Evolutionary conservation across 1,140 invertebrate species (phyloP), one percentile per base, ranked within the genome.

Genomic region (Saccostrea cuccullata): DNA sequence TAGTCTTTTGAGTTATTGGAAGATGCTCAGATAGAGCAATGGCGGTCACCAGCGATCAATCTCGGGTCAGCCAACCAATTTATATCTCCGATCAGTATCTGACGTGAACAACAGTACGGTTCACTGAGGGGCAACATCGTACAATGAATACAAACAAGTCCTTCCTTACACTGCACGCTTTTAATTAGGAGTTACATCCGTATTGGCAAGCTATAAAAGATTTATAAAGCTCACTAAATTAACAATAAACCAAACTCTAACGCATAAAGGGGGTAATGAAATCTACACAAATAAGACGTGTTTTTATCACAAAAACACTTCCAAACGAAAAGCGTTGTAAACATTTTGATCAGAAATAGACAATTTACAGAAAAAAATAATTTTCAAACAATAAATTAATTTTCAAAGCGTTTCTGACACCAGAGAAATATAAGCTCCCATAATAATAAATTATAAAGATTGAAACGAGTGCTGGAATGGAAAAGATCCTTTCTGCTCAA

Each of bases 31-130:
- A 77, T 77, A 77, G 11, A 26, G 70, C 26, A 26, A 77, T 26
- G 30, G 26, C 70, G 70, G 70, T 77, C 26, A 77, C 70, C 30
- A 26, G 70, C 70, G 70, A 77, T 77, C 70, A 77, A 77, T 77
- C 26, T 77, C 26, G 11, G 70, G 70, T 77, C 70, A 77, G 70
- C 23, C 70, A 15, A 30, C 70, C 70, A 77, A 77, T 77, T 77
- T 77, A 77, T 77, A 26, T 77, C 26, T 77, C 26, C 11, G 26
- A 77, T 77, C 70, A 77, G 70, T 77, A 77, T 77, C 70, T 77
- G 70, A 77, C 70, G 30, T 26, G 26, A 77, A 77, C 70, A 77
- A 77, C 70, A 77, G 70, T 30, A 77, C 70, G 70, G 70, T 77
- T 77, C 70, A 77, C 11, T 77, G 26, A 77, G 26, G 70, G 70